Conservation (phyloP, 2,113 vertebrate species). For the Pomatorhinus ruficollis region DNA sequence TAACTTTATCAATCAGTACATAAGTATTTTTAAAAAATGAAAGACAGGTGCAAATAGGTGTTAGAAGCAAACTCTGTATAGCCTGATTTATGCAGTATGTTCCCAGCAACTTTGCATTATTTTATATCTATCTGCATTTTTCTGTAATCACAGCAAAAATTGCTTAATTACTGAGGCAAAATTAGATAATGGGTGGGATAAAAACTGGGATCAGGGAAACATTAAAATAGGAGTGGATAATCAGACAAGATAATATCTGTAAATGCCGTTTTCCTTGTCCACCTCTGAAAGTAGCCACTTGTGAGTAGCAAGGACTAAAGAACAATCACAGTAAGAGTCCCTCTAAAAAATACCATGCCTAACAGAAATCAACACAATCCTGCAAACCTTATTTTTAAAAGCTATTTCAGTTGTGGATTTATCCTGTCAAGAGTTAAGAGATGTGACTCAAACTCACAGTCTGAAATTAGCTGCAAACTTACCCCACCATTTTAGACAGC, state of each 20-base stretch:
- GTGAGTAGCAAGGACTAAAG: background rate
- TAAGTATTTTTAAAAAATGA: background rate
- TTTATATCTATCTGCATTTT: background rate
- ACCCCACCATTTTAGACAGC: background rate
- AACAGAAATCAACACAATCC: background rate
- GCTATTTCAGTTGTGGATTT: background rate
- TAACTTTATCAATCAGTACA: background rate
- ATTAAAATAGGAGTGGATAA: background rate
- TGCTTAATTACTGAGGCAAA: background rate
- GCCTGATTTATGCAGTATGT: background rate
- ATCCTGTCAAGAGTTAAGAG: background rate
- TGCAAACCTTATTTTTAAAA: background rate
- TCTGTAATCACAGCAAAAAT: background rate
- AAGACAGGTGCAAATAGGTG: accelerated
- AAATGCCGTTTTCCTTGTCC: background rate
- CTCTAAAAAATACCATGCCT: background rate
- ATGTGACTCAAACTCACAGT: background rate
- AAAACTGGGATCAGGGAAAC: background rate
- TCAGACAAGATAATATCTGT: background rate
- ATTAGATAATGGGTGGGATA: background rate
- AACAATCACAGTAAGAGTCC: background rate
- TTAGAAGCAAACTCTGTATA: background rate
- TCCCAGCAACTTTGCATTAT: background rate
- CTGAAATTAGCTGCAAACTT: background rate
- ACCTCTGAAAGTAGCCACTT: background rate